Evolutionary conservation across 2,888 invertebrate genomes (phyloP).

Genomic region (Sipha maydis): DNA sequence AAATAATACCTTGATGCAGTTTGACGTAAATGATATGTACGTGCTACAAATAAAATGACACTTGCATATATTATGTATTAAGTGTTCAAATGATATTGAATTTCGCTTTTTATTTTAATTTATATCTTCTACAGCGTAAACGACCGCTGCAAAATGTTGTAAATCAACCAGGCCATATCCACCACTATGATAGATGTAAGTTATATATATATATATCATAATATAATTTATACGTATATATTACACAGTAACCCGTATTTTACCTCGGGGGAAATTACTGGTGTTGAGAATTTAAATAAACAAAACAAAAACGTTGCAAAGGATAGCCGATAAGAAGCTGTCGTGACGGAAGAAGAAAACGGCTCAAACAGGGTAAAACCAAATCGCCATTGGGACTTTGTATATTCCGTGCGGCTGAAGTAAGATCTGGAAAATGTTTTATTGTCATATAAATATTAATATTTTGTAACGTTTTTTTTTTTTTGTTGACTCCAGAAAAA

Average conservation of each 20-base stretch:
- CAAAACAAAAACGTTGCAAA: constrained; percentile 18
- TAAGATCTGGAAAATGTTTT: not conserved
- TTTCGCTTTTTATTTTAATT: constrained; percentile 41
- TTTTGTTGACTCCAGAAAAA: not conserved
- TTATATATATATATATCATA: not conserved
- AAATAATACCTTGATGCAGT: not conserved
- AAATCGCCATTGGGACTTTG: constrained; percentile 10
- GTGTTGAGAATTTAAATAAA: constrained; percentile 57
- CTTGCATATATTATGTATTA: not conserved
- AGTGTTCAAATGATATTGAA: constrained; percentile 32
- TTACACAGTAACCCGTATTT: not conserved
- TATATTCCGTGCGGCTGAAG: not conserved
- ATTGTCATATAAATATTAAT: constrained; percentile 29
- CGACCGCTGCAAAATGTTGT: constrained; percentile 27
- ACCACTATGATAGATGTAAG: not conserved
- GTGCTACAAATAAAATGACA: not conserved
- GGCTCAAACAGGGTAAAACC: not conserved
- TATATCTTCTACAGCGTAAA: constrained; percentile 42
- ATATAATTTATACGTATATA: too few relatives aligned
- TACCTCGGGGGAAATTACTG: constrained; percentile 54
- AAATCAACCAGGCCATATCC: constrained; percentile 47
- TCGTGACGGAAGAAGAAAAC: not conserved
- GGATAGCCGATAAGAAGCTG: constrained; percentile 24
- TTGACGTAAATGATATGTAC: not conserved
- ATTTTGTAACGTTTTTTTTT: not conserved